Base-by-base conservation (phyloP, 2,888 invertebrate species). In the Venusia cambrica region DNA sequence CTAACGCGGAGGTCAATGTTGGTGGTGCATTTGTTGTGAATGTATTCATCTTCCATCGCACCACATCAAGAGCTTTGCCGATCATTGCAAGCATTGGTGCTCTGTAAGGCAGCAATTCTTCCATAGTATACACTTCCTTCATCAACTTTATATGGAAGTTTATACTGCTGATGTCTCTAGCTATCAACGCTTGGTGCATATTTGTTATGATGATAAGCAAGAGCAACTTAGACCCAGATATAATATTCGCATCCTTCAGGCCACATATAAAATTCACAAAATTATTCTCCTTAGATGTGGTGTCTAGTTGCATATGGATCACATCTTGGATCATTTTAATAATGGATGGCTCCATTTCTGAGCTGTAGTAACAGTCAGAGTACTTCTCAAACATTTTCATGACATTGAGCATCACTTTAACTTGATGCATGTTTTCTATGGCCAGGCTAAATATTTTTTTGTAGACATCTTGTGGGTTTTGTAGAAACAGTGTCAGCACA, bases 71-170 rank as follows among this genome's bases (percentile, higher is more conserved):
- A 1, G 81, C 64, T 53, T 83, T 84, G 5, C 68, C 80, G 8
- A 84, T 40, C 78, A 83, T 78, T 1, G 75, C 80, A 17, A 87
- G 47, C 57, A 80, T 64, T 5, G 87, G 84, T 5, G 80, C 78
- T 21, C 81, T 62, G 45, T 75, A 83, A 27, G 58, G 51, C 19
- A 63, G n/a, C 17, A 81, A 46, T 20, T 84, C 80, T 3, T 60
- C 51, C 2, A 71, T 31, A 3, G 43, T 51, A 35, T 63, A 84
- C 1, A 66, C 65, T 6, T 60, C 54, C 16, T 49, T 45, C 20
- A 87, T 44, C 5, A 83, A 44, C 20, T 59, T 70, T 10, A 76
- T 56, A 35, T 74, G 74, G 10, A 70, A 42, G 48, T 67, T 42
- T 16, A 84, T 61, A 8, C 46, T 55, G 2, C 13, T 22, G 12